phyloP scores from a whole-genome alignment of 2,797 vertebrate species.

The Enteromius afrohamiltoni region DNA sequence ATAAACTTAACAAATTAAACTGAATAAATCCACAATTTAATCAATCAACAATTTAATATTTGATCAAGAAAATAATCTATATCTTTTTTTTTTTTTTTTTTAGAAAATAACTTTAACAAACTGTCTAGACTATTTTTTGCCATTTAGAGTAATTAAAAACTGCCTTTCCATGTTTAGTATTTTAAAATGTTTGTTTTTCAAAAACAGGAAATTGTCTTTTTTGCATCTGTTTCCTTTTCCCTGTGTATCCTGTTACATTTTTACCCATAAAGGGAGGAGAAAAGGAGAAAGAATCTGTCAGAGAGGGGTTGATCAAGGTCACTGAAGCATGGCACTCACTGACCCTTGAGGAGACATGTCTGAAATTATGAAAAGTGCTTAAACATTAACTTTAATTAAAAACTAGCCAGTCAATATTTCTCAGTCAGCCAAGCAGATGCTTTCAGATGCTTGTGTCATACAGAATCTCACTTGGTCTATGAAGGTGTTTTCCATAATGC shows the following conservation, averaged over 20 bases:
- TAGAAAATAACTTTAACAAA: background rate
- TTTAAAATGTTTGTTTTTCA: constrained; percentile 7
- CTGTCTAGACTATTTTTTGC: background rate
- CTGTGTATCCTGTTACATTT: background rate
- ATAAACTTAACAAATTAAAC: too few species aligned
- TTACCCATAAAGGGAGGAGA: background rate
- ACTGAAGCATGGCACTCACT: background rate
- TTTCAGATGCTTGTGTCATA: background rate
- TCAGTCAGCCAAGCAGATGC: background rate
- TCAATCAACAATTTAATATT: too few species aligned
- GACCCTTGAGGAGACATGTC: background rate
- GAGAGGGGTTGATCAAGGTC: constrained; percentile 6
- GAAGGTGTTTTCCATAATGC: constrained; percentile 1
- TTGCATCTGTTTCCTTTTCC: constrained; percentile 6
- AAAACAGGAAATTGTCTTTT: constrained; percentile 1
- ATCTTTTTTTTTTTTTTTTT: background rate
- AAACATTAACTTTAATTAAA: constrained; percentile 3
- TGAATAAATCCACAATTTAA: background rate
- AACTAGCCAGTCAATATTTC: background rate
- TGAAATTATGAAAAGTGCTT: background rate
- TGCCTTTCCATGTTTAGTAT: background rate
- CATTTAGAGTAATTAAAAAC: background rate
- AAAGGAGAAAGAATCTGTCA: background rate
- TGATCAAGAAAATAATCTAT: background rate
- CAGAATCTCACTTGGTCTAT: background rate